Evolutionary conservation across 2,113 vertebrate species (phyloP).

Genomic region (Brachyhypopomus gauderio): DNA sequence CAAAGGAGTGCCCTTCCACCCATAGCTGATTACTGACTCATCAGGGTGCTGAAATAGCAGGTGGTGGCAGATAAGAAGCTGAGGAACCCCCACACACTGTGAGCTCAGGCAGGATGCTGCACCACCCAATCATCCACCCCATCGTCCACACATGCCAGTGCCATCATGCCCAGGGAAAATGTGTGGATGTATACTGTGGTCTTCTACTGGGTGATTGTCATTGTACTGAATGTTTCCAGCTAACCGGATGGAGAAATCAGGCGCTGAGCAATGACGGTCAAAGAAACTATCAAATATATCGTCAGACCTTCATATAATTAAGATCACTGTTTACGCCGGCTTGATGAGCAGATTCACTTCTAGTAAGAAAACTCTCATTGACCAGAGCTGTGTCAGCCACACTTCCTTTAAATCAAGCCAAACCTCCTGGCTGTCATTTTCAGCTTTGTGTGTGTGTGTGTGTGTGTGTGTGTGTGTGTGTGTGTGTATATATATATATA

Average conservation of each 20-base stretch:
- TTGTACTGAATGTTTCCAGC: not conserved
- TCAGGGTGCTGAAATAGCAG: slow-evolving; percentile 48
- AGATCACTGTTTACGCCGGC: not conserved
- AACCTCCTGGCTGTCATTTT: slow-evolving; percentile 50
- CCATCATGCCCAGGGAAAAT: slow-evolving; percentile 8
- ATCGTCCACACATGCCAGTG: slow-evolving; percentile 21
- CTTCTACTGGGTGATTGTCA: slow-evolving; percentile 19
- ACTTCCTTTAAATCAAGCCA: slow-evolving; percentile 41
- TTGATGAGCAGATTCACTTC: not conserved
- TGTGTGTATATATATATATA: too few species aligned
- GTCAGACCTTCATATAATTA: not conserved
- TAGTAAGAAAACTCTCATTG: slow-evolving; percentile 23
- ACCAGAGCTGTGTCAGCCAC: slow-evolving; percentile 10
- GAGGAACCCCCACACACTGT: not conserved
- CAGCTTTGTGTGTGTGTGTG: too few species aligned
- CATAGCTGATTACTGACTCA: slow-evolving; percentile 48
- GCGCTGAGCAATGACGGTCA: not conserved
- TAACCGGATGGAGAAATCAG: not conserved
- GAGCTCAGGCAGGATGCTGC: slow-evolving; percentile 16
- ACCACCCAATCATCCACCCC: slow-evolving; percentile 18
- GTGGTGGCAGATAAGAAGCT: slow-evolving; percentile 34
- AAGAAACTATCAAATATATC: not conserved
- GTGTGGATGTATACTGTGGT: slow-evolving; percentile 13
- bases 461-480: too few species aligned
- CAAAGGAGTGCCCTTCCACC: slow-evolving; percentile 33